Base-by-base conservation (phyloP, 1,140 invertebrate genomes). In the Lepidostoma basale region DNA sequence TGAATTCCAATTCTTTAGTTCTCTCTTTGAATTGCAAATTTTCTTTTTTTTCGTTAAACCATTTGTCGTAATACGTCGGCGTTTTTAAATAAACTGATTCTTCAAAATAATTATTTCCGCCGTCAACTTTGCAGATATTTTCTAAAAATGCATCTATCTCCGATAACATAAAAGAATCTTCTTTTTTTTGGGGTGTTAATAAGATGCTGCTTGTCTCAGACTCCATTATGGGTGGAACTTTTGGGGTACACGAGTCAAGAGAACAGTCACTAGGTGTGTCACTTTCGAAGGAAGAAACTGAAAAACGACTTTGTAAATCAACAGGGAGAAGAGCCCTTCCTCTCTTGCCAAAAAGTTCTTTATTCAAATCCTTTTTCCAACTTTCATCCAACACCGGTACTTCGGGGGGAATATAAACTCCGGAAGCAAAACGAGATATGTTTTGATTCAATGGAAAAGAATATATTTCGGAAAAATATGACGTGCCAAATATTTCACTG, bases 141-240 rank as follows among this genome's bases (percentile, higher is more conserved):
- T 79, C 82, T 39, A 85, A 68, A 76, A 85, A 86, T 28, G 80
- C 80, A 71, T 86, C 84, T 67, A 85, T 85, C 79, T 85, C 84
- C 67, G 79, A 75, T 1, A 85, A 69, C 25, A 85, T 76, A 40
- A 81, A 72, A 72, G 77, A 79, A 64, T 83, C 80, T 67, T 79
- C 78, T 25, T 77, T 79, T 70, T 81, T 83, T 74, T 77, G 79
- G 28, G 80, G 78, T 54, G 78, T 79, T 26, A 77, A 79, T 1
- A 77, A 73, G 62, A 79, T 79, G 67, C 77, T 80, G 39, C 77
- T 82, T 14, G 79, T 76, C 62, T 81, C 78, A 22, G 77, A 79
- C 72, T 82, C 79, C 79, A 81, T 82, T 45, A 77, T 82, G 71
- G 73, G 75, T 33, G 76, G 68, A 58, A 79, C 78, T 33, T 22